Conservation (phyloP, 2,113 vertebrate species). For the Dissostichus mawsoni region DNA sequence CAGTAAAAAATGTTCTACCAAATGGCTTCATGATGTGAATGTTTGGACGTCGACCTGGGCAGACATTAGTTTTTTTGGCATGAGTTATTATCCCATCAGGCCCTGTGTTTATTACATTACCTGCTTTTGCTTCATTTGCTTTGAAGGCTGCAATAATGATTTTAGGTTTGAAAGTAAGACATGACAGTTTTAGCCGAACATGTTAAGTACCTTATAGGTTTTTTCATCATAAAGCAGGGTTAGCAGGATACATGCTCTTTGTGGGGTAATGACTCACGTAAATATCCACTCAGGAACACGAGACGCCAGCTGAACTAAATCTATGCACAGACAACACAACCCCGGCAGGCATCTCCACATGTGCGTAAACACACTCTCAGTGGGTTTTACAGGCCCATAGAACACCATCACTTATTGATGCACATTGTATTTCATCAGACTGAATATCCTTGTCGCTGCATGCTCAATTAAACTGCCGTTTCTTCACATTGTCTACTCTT, state of each 20-base stretch:
- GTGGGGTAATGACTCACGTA: background rate
- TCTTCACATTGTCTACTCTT: slow-evolving; percentile 29
- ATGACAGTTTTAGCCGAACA: background rate
- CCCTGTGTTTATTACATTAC: too few species aligned
- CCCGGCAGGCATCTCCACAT: slow-evolving; percentile 1
- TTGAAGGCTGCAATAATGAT: too few species aligned
- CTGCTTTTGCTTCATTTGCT: too few species aligned
- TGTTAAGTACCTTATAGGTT: background rate
- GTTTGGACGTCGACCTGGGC: too few species aligned
- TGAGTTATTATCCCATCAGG: too few species aligned
- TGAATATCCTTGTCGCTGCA: slow-evolving; percentile 60
- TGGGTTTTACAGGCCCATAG: slow-evolving; percentile 56
- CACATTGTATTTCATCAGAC: slow-evolving; percentile 63
- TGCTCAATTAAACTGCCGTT: slow-evolving; percentile 66
- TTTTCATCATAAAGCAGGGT: background rate
- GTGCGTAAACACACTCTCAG: slow-evolving; percentile 22
- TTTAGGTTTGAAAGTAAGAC: background rate
- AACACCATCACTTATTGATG: slow-evolving; percentile 73
- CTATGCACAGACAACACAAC: slow-evolving; percentile 10
- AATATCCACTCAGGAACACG: background rate
- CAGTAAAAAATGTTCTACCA: too few species aligned
- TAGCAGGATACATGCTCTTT: background rate
- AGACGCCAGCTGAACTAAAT: background rate
- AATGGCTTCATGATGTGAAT: too few species aligned
- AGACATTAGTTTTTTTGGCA: too few species aligned